Conservation (phyloP, 2,797 vertebrate species). For the Remorina albescens region DNA sequence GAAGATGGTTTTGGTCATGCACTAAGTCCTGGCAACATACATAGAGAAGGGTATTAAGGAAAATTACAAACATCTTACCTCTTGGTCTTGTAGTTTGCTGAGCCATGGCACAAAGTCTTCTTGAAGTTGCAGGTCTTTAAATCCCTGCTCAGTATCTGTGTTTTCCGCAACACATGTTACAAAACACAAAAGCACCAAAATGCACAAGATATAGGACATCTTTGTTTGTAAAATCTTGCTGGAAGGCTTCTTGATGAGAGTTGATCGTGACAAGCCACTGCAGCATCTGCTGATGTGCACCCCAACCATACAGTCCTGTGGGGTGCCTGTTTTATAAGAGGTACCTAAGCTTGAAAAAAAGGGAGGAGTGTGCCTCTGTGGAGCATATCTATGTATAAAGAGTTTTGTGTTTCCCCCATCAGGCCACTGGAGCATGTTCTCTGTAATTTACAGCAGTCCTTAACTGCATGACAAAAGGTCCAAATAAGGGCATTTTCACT, state of each 20-base stretch:
- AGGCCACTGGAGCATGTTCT: constrained; percentile 45
- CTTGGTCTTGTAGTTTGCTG: constrained; percentile 24
- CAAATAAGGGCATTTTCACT: constrained; percentile 43
- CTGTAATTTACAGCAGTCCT: constrained; percentile 65
- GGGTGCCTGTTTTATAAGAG: constrained; percentile 57
- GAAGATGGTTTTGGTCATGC: no score
- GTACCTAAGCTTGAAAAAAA: constrained; percentile 22
- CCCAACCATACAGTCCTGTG: not conserved
- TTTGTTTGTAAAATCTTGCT: not conserved
- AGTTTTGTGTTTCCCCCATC: constrained; percentile 39
- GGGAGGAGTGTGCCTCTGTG: constrained; percentile 39
- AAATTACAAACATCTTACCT: constrained; percentile 57
- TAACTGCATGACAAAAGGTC: constrained; percentile 41
- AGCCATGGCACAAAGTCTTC: constrained; percentile 28
- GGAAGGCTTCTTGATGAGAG: constrained; percentile 12
- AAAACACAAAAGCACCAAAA: constrained; percentile 59
- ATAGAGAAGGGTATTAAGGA: not conserved
- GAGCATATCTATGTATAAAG: constrained; percentile 34
- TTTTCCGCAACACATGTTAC: constrained; percentile 24
- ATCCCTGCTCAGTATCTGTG: not conserved
- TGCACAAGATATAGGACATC: constrained; percentile 53
- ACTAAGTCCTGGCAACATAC: not conserved
- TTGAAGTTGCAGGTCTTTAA: constrained; percentile 41
- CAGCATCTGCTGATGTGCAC: not conserved
- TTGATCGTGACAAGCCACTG: not conserved